Percentiles rank a stretch among this genome's conserved stretches.
phyloP scores from a whole-genome alignment of 2,797 vertebrate genomes.

The Coendou prehensilis region DNA sequence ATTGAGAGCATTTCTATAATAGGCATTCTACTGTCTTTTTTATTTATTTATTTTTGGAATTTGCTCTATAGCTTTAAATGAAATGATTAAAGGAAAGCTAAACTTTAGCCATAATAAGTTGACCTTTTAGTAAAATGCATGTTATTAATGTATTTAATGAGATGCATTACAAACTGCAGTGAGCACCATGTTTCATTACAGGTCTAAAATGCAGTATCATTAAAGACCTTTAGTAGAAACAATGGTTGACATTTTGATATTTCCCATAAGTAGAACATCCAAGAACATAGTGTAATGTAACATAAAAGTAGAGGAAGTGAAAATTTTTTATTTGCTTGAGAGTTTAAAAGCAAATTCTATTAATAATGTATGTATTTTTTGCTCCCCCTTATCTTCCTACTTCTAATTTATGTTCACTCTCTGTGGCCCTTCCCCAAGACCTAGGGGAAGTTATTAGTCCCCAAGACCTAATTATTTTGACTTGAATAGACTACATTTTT shows the following conservation, averaged over 20 bases:
- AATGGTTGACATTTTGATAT: slow-evolving; percentile 92
- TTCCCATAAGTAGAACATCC: slow-evolving; percentile 89
- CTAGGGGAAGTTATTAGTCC: too few species aligned
- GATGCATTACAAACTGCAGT: slow-evolving; percentile 89
- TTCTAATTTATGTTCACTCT: slow-evolving; percentile 1
- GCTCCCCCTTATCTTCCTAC: background rate
- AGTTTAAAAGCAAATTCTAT: slow-evolving; percentile 70
- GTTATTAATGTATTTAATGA: slow-evolving; percentile 92
- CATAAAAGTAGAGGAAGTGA: slow-evolving; percentile 79
- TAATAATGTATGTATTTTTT: slow-evolving; percentile 67
- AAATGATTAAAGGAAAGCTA: slow-evolving; percentile 87
- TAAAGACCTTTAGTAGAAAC: slow-evolving; percentile 92
- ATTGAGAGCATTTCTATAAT: slow-evolving; percentile 60
- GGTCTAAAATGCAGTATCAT: slow-evolving; percentile 89
- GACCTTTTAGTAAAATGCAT: slow-evolving; percentile 90
- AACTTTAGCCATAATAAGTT: slow-evolving; percentile 88
- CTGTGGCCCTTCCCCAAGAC: background rate
- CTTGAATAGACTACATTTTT: slow-evolving; percentile 54
- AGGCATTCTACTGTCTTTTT: background rate
- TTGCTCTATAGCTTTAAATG: slow-evolving; percentile 84
- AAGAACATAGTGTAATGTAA: slow-evolving; percentile 79
- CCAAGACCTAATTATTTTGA: slow-evolving; percentile 56
- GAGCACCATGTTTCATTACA: slow-evolving; percentile 90
- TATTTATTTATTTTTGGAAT: background rate
- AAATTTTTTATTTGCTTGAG: slow-evolving; percentile 60